Base-by-base conservation (phyloP, 2,113 vertebrate genomes). In the Trematomus loennbergii region DNA sequence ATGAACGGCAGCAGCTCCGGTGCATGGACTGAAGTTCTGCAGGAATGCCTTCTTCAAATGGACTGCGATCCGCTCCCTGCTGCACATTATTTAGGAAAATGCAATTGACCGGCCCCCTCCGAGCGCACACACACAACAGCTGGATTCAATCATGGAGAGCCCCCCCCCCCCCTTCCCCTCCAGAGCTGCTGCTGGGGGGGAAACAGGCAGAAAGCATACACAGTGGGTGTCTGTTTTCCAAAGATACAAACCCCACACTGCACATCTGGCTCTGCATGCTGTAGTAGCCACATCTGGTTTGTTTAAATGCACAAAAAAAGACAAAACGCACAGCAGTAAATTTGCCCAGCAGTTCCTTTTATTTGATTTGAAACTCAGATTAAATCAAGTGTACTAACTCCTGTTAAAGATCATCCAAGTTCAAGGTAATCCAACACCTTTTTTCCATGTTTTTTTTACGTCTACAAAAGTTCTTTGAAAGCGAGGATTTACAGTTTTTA, bases 61-160 rank as follows among this genome's bases (percentile, higher is more conserved):
- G 96, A 95, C 94, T 93, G 94, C 95, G 95, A 94, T 92, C 75
- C 84, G 74, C 72, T 67, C 49, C 12, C 79, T 83, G 71, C 92
- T 91, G 94, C 95, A 68, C 94, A 96, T 95, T 96, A 96, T 96
- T 97, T 96, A 97, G 96, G 96, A 95, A 40, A 6, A 97, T 96
- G 97, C 96, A 97, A 97, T 96, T 89, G 77, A 82, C 72, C 93
- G 94, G 93, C 95, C 96, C 96, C 96, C 94, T 68, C 77, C 82
- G 93, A 91, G 84, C 80, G 20, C 82, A 84, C 79, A 29, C 29
- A 92, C 94, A 89, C 89, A 93, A 96, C 97, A 99, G 97, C 97
- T 99, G 98, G 96, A 97, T 97, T 96, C 93, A 96, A 98, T 98
- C 97, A 97, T 90, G 16, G 33, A 93, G 95, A 94, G 95, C 96